Evolutionary conservation across 2,888 invertebrate genomes (phyloP).

Genomic region (Dichetophora obliterata): DNA sequence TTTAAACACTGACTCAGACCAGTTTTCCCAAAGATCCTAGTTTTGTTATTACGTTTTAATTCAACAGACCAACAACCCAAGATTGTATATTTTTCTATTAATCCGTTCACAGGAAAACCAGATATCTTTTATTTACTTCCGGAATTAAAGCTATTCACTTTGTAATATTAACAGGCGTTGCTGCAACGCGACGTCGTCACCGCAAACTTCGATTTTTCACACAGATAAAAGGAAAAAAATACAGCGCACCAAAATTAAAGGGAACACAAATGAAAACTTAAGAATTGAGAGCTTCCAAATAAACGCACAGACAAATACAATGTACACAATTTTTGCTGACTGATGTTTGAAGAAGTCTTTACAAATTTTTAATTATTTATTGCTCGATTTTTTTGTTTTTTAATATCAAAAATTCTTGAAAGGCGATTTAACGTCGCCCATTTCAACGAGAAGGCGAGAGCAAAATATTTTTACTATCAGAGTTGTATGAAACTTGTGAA

Average conservation of each 20-base stretch:
- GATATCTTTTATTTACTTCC: not conserved
- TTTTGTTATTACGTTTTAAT: not conserved
- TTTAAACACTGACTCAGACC: constrained; percentile 12
- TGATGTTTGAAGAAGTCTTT: not conserved
- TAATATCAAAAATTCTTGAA: constrained; percentile 31
- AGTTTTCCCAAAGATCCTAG: not conserved
- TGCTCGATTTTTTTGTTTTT: not conserved
- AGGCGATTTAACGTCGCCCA: constrained; percentile 42
- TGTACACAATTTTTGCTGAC: not conserved
- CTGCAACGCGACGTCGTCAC: constrained; percentile 17
- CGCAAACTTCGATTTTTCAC: constrained; percentile 49
- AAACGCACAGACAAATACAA: constrained; percentile 1
- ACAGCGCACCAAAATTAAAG: constrained; percentile 23
- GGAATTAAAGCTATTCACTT: not conserved
- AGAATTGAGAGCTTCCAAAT: constrained; percentile 18
- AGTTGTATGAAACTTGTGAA: not conserved
- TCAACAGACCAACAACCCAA: not conserved
- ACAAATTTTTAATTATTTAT: not conserved
- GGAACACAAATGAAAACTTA: constrained; percentile 27
- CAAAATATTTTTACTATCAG: constrained; percentile 36
- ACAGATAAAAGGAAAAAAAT: constrained; percentile 13
- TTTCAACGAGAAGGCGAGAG: constrained; percentile 40
- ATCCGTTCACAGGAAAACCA: not conserved
- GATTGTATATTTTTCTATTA: not conserved
- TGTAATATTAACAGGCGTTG: constrained; percentile 24